Base-by-base conservation (phyloP, 2,797 vertebrate species). In the Diplodus sargus region DNA sequence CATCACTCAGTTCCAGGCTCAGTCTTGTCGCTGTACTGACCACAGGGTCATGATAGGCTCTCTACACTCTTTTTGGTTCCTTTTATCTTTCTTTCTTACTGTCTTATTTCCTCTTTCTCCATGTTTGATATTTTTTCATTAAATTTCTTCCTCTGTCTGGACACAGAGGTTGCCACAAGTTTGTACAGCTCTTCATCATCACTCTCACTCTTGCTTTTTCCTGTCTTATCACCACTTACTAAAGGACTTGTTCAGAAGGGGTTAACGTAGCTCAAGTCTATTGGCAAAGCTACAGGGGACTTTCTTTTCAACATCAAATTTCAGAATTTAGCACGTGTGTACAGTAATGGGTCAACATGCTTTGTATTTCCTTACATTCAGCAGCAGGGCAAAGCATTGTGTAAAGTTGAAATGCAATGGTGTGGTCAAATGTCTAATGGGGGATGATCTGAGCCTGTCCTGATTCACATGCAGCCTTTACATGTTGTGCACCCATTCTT, bases 131-230 rank as follows among this genome's bases (percentile, higher is more conserved):
- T 74, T 70, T 2, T 78, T 74, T 66, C 7, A 39, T 76, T 59
- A 30, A 23, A n/a, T 60, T 11, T 49, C 34, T 78, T 22, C 76
- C 51, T 85, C 76, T 71, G 57, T 83, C 56, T 56, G 28, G 70
- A 66, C 34, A 71, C 23, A 4, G 56, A 82, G 69, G 43, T 47
- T 52, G 17, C 57, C 34, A 42, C 74, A 79, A 25, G 67, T 70
- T 53, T 57, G 51, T 66, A 69, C 72, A 57, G 66, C 42, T 83
- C 69, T 83, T 56, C 66, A 69, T 86, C 70, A 59, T 83, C 42
- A 17, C 83, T 87, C 56, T 86, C 77, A 78, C 82, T 78, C 61
- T 73, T 81, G 58, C 68, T 65, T 85, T 78, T 79, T 80, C 78
- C 78, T 62, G 15, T 78, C 86, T 78, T 74, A 45, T 54, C 49